phyloP scores from a whole-genome alignment of 2,113 vertebrate genomes.

The Eolophus roseicapilla region DNA sequence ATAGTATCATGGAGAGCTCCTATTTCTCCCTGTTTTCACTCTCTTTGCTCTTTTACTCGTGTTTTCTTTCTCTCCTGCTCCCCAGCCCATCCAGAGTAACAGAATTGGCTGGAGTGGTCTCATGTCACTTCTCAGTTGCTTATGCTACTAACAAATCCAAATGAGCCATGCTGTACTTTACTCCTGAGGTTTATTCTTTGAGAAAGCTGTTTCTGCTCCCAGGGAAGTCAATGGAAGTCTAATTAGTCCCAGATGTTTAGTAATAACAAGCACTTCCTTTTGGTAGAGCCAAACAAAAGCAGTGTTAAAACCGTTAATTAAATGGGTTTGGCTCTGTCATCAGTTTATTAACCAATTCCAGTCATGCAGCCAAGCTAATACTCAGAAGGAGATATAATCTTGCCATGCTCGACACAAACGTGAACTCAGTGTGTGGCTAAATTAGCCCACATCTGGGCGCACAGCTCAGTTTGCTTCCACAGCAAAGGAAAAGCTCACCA shows the following conservation, averaged over 20 bases:
- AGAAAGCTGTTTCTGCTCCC: constrained; percentile 26
- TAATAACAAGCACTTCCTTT: constrained; percentile 41
- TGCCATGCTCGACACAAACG: neutral
- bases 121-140: neutral
- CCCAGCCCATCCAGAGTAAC: neutral
- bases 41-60: neutral
- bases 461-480: neutral
- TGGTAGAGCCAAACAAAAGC: constrained; percentile 1
- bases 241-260: constrained; percentile 41
- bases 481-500: neutral
- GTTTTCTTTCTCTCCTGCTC: neutral
- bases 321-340: constrained; percentile 33
- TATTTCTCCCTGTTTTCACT: neutral
- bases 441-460: fast-evolving
- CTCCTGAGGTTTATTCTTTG: neutral
- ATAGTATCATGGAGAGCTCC: neutral
- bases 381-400: neutral
- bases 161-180: neutral
- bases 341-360: constrained; percentile 10
- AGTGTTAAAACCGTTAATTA: constrained; percentile 14
- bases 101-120: neutral
- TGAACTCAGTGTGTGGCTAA: neutral
- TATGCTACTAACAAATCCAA: neutral
- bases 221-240: constrained; percentile 9
- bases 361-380: neutral